A percentile compares a stretch with the other conserved stretches of the same genome.
phyloP scores from a whole-genome alignment of 2,113 vertebrate species.

The Microtus richardsoni region DNA sequence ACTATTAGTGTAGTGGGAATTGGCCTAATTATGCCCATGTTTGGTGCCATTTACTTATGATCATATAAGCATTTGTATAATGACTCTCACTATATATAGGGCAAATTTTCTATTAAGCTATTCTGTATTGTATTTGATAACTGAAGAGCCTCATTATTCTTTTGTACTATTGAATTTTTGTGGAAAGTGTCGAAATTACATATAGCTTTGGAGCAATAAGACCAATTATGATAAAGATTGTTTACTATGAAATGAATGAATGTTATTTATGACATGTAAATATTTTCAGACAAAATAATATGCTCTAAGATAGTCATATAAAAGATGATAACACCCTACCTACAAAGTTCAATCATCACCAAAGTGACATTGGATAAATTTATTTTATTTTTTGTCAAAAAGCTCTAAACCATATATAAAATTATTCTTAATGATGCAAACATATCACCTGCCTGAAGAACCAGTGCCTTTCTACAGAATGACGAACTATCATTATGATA shows the following conservation, averaged over 20 bases:
- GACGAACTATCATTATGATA: not conserved
- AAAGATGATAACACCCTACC: not conserved
- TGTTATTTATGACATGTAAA: constrained; percentile 16
- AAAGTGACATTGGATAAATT: not conserved
- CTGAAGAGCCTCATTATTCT: not conserved
- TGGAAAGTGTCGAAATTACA: not conserved
- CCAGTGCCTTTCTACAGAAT: not conserved
- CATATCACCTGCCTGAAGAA: not conserved
- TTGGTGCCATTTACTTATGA: constrained; percentile 23
- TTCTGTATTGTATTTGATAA: not conserved
- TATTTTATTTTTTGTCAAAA: not conserved
- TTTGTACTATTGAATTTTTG: not conserved
- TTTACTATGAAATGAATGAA: not conserved
- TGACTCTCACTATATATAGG: not conserved
- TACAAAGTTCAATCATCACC: not conserved
- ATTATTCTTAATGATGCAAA: not conserved
- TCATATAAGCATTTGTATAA: constrained; percentile 22
- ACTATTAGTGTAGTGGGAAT: constrained; percentile 11
- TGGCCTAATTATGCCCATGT: constrained; percentile 21
- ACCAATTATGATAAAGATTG: not conserved
- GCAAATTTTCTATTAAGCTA: not conserved
- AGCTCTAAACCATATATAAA: not conserved
- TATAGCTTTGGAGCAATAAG: not conserved
- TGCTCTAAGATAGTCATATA: not conserved
- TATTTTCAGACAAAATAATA: not conserved